Percentiles rank a stretch among this genome's conserved stretches.
phyloP scores from a whole-genome alignment of 2,888 invertebrate species.

The Xestia rhomboidea region DNA sequence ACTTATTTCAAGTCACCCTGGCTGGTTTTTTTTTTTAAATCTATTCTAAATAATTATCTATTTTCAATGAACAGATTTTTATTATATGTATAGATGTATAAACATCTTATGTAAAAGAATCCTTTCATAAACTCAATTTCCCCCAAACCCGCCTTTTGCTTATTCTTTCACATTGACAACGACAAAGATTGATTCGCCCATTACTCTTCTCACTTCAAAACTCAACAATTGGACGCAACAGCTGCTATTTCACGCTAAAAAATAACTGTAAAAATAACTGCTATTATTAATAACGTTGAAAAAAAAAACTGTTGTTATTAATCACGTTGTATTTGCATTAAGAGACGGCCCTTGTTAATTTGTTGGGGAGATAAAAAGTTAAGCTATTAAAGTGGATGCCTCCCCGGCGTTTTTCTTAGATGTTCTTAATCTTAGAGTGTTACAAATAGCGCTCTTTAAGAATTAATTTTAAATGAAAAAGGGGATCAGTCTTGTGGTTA shows the following conservation, averaged over 20 bases:
- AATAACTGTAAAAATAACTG: conserved; percentile 76
- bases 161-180: conserved; percentile 30
- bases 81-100: too few species aligned
- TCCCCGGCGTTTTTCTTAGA: conserved; percentile 71
- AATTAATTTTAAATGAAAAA: conserved; percentile 81
- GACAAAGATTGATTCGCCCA: conserved; percentile 55
- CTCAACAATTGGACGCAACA: conserved; percentile 53
- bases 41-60: too few species aligned
- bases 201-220: conserved; percentile 47
- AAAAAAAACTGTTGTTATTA: conserved; percentile 79
- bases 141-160: neutral
- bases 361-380: conserved; percentile 89
- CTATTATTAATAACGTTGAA: conserved; percentile 82
- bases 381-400: conserved; percentile 87
- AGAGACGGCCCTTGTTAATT: conserved; percentile 84
- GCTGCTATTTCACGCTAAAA: conserved; percentile 55
- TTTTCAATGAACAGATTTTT: too few species aligned
- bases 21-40: too few species aligned
- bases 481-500: neutral
- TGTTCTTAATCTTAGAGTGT: conserved; percentile 76
- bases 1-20: too few species aligned
- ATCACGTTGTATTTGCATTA: conserved; percentile 85
- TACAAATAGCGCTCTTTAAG: conserved; percentile 81
- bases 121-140: neutral
- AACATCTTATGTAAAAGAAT: conserved; percentile 5